Base-by-base conservation (phyloP, 2,113 vertebrate genomes). In the Mirounga angustirostris region DNA sequence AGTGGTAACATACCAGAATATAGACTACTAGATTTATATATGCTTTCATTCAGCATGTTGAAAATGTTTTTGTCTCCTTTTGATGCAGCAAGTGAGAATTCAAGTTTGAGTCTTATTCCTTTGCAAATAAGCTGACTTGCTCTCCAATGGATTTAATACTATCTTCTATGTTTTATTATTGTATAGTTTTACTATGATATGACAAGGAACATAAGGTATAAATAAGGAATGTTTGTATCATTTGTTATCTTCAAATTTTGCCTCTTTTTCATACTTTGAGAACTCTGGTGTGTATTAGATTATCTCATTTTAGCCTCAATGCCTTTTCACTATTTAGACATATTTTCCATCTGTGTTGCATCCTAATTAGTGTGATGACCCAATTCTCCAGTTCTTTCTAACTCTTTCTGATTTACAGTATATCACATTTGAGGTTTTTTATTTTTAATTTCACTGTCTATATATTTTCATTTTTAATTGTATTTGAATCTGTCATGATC, bases 351-450 rank as follows among this genome's bases (percentile, higher is more conserved):
- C 7, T 95, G 16, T 82, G 36, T 52, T 54, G 28, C 11, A 79
- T 73, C 87, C 33, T 93, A 80, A 80, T 92, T 92, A 91, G 43
- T 93, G n/a, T 40, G 71, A 6, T 90, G 85, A 90, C n/a, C 28
- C 59, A 88, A 7, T 83, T 96, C 11, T 96, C 16, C 22, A 82
- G 10, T 82, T 69, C 40, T 46, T 94, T 81, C n/a, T 87, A n/a
- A 43, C 40, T 43, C 40, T 65, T 90, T 54, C 43, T 78, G 82
- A 73, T 81, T 50, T 83, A 59, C 22, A 46, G 3, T 86, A 22
- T n/a, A 73, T 16, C 3, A 65, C 1, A 67, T 71, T 26, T 79
- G 19, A 63, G 10, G n/a, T 4, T 22, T 5, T 73, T 79, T 89
- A 2, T 33, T 26, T 69, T 67, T 50, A 1, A 85, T 52, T 80